Evolutionary conservation across 2,113 vertebrate species (phyloP).

Genomic region (Vidua macroura): DNA sequence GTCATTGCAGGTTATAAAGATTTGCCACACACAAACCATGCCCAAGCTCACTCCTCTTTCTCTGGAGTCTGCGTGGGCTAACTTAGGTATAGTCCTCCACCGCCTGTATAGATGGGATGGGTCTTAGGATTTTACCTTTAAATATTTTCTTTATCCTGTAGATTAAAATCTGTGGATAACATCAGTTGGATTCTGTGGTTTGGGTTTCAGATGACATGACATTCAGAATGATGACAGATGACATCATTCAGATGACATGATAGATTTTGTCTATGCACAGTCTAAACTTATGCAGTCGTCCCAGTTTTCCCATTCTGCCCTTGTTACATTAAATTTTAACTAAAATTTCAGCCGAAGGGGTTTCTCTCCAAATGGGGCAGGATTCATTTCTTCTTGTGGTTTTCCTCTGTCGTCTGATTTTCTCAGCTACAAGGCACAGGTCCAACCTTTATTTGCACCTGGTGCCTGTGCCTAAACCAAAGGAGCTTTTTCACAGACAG

Average conservation of each 20-base stretch:
- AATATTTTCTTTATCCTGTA: neutral
- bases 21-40: neutral
- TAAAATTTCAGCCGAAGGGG: neutral
- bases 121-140: neutral
- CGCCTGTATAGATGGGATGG: neutral
- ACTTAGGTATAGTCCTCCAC: neutral
- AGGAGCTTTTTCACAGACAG: neutral
- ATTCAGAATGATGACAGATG: neutral
- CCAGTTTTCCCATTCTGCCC: neutral
- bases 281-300: neutral
- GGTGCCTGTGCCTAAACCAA: neutral
- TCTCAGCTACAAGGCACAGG: neutral
- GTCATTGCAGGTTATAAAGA: rapidly evolving
- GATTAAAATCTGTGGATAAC: neutral
- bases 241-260: neutral
- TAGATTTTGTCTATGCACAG: neutral
- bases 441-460: neutral
- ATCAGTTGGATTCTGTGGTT: neutral
- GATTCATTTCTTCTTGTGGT: neutral
- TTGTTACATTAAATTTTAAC: neutral
- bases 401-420: neutral
- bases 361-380: neutral
- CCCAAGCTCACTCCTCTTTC: neutral
- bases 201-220: neutral
- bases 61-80: neutral